Evolutionary conservation across 2,797 vertebrate genomes (phyloP).

Genomic region (Tauraco hartlaubi): DNA sequence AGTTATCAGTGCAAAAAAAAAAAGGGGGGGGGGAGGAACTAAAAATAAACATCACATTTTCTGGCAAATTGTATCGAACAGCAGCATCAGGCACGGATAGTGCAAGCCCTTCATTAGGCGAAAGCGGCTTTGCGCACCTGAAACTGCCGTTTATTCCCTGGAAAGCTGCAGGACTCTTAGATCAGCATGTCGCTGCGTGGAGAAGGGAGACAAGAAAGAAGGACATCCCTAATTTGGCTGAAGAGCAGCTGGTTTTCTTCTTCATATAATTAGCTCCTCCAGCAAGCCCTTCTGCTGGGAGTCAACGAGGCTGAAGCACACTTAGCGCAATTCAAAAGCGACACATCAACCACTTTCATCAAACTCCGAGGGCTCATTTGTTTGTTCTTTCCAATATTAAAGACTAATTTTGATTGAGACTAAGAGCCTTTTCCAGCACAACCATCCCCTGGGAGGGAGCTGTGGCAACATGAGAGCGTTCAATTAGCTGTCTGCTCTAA

Average conservation of each 20-base stretch:
- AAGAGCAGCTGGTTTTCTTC: not conserved
- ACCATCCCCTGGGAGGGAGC: not conserved
- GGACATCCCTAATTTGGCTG: not conserved
- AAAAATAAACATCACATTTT: not conserved
- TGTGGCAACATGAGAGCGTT: not conserved
- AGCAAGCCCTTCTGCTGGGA: not conserved
- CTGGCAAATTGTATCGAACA: not conserved
- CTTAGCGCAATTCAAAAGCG: not conserved
- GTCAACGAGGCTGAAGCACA: not conserved
- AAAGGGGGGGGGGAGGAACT: not conserved
- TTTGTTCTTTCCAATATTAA: slow-evolving; percentile 27
- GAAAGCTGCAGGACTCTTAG: not conserved
- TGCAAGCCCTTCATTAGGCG: not conserved
- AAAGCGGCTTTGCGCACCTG: not conserved
- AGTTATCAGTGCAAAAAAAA: not conserved
- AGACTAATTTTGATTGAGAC: not conserved
- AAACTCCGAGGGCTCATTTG: not conserved
- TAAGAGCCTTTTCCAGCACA: not conserved
- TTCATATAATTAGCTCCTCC: not conserved
- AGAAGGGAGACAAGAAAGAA: not conserved
- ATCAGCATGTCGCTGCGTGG: fast-evolving
- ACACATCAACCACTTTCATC: not conserved
- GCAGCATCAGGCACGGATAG: not conserved
- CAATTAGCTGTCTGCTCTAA: not conserved
- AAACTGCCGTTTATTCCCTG: not conserved